phyloP scores from a whole-genome alignment of 2,888 invertebrate genomes.

The Platypus cylindrus region DNA sequence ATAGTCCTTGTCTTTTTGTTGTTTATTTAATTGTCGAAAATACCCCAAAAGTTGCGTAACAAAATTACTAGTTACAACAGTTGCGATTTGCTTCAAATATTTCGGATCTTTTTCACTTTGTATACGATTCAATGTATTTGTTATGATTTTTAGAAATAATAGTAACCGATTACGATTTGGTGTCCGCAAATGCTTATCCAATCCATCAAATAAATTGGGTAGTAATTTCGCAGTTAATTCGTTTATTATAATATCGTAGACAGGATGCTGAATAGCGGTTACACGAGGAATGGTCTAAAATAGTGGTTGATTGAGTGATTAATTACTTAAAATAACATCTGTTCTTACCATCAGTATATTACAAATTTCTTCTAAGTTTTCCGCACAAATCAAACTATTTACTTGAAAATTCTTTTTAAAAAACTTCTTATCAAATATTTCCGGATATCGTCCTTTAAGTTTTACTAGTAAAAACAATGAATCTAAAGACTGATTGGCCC shows the following conservation, averaged over 20 bases:
- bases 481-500: conserved; percentile 52
- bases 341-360: conserved; percentile 50
- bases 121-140: conserved; percentile 39
- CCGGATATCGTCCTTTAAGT: conserved; percentile 36
- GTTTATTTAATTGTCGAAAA: conserved; percentile 44
- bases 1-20: conserved; percentile 45
- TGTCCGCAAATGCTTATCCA: conserved; percentile 38
- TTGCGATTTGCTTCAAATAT: conserved; percentile 36
- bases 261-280: conserved; percentile 47
- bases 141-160: conserved; percentile 46
- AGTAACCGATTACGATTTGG: conserved; percentile 47
- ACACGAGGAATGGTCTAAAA: conserved; percentile 48
- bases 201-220: conserved; percentile 43
- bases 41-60: conserved; percentile 50
- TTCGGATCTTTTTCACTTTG: conserved; percentile 25
- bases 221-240: conserved; percentile 42
- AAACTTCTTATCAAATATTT: conserved; percentile 39
- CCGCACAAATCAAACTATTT: conserved; percentile 43
- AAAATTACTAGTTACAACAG: conserved; percentile 50
- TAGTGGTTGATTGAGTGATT: conserved; percentile 14
- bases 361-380: conserved; percentile 41
- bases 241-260: conserved; percentile 47
- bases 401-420: conserved; percentile 45
- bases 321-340: conserved; percentile 1
- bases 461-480: conserved; percentile 47